Evolutionary conservation across 2,888 invertebrate species (phyloP).

Genomic region (Exocentrus adspersus): DNA sequence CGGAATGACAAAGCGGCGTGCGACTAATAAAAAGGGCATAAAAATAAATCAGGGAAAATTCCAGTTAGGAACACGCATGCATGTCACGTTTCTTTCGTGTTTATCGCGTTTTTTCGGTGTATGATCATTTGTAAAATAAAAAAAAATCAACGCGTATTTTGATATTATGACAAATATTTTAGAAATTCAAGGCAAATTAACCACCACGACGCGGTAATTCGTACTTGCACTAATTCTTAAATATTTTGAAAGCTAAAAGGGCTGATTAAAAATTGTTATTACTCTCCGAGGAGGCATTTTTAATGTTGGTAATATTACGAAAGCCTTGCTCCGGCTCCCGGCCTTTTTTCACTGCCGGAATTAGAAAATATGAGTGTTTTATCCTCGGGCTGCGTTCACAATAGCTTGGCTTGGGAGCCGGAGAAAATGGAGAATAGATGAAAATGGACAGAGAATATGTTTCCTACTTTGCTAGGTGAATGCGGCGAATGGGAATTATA

Average conservation of each 20-base stretch:
- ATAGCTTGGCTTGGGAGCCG: neutral
- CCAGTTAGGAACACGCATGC: neutral
- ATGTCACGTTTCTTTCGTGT: too few relatives aligned
- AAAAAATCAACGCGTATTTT: too few relatives aligned
- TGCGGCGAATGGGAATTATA: neutral
- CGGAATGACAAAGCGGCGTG: neutral
- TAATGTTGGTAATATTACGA: conserved; percentile 8
- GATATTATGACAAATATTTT: too few relatives aligned
- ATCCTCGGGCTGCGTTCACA: conserved; percentile 1
- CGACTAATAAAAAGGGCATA: neutral
- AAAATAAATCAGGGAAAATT: neutral
- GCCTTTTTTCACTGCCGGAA: neutral
- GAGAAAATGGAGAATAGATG: conserved; percentile 1
- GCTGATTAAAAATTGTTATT: conserved; percentile 20
- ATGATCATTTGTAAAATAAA: too few relatives aligned
- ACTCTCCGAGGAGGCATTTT: conserved; percentile 13
- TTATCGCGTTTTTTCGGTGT: too few relatives aligned
- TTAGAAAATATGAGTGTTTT: conserved; percentile 17
- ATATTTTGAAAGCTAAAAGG: conserved; percentile 2
- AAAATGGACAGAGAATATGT: neutral
- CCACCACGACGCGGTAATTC: conserved; percentile 4
- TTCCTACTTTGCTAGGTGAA: neutral
- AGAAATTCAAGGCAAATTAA: too few relatives aligned
- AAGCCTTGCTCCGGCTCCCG: conserved; percentile 2
- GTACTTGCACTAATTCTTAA: neutral